These are phyloP conservation scores for Engraulis encrasicolus DNA, from an alignment of 2,113 vertebrate species.

Conservation along the genomic window DNA sequence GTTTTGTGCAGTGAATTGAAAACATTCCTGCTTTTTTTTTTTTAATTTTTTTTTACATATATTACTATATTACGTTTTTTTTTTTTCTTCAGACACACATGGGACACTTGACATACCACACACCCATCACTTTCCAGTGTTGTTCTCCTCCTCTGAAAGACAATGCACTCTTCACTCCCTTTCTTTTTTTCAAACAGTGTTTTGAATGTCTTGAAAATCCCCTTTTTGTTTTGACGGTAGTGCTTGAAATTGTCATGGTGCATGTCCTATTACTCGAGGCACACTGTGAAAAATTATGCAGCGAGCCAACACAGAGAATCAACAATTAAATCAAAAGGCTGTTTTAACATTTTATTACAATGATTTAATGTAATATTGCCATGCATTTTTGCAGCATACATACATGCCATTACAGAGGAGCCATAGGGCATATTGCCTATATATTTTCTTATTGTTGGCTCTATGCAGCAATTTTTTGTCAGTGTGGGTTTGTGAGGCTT, in stretches of 20 bases:
- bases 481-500: neutral
- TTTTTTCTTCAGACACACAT: neutral
- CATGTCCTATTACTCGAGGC: neutral
- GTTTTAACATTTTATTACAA: no score
- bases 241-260: constrained; percentile 8
- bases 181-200: neutral
- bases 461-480: neutral
- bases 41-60: neutral
- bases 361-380: no score
- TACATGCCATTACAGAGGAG: no score
- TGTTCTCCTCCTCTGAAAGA: neutral
- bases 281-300: no score
- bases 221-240: neutral
- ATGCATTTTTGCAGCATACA: no score
- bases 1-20: neutral
- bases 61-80: no score
- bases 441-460: no score
- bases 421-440: no score
- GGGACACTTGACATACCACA: neutral
- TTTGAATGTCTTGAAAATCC: neutral
- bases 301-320: no score
- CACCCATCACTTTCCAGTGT: constrained; percentile 9
- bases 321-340: no score
- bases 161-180: neutral
- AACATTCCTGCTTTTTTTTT: neutral